phyloP scores from a whole-genome alignment of 2,113 vertebrate species.

The Zootoca vivipara region DNA sequence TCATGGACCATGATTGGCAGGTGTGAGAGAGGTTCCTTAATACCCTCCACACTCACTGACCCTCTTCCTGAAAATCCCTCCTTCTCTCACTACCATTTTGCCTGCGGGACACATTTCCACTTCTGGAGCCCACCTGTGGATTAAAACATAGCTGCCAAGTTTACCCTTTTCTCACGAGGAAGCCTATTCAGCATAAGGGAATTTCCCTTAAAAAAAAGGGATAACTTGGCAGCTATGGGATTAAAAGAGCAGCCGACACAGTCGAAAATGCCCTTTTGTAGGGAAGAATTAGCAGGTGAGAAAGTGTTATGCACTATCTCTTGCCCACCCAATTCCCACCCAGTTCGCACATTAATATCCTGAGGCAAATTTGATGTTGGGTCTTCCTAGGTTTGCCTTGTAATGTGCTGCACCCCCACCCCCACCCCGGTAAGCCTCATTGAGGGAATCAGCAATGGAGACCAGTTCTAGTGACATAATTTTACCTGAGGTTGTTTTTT shows the following conservation, averaged over 20 bases:
- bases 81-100: too few species aligned
- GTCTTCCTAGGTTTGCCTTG: background rate
- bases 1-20: background rate
- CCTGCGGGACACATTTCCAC: background rate
- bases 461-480: slow-evolving; percentile 14
- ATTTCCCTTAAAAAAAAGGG: too few species aligned
- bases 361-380: background rate
- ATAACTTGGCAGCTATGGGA: too few species aligned
- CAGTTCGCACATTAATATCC: background rate
- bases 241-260: background rate
- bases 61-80: background rate
- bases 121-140: too few species aligned
- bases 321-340: background rate
- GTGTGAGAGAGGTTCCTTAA: background rate
- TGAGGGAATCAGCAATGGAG: background rate
- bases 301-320: background rate
- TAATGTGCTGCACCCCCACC: too few species aligned
- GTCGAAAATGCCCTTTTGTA: background rate
- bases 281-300: background rate
- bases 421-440: background rate
- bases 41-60: background rate
- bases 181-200: too few species aligned
- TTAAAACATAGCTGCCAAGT: too few species aligned
- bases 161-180: too few species aligned
- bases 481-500: slow-evolving; percentile 14